Evolutionary conservation across 2,113 vertebrate genomes (phyloP), one percentile per base, ranked within the genome.

Genomic region (Odontophorus gujanensis): DNA sequence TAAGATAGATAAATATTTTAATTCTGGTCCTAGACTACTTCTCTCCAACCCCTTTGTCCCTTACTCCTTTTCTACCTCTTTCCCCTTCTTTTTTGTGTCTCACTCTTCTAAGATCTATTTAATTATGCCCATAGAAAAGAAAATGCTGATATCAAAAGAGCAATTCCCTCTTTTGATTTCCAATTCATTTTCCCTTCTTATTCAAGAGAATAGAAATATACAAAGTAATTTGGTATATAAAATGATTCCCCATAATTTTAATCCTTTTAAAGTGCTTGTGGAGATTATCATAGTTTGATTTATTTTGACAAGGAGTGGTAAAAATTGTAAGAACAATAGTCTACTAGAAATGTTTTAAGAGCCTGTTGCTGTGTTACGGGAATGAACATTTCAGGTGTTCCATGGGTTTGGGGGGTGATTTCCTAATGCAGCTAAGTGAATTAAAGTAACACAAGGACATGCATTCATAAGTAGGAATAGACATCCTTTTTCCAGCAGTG

Each of bases 151-250:
- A 97, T 96, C 94, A 94, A 97, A 98, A 96, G 81, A 97, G 94
- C 65, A 92, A 95, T 96, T 97, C 90, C 74, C 81, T 93, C 88
- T 96, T 97, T 95, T 96, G 81, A 96, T 94, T 96, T 95, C 92
- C 90, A 88, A 95, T 97, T 97, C 93, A 95, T 96, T 97, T 97
- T 69, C 89, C 90, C 47, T 65, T 94, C 83, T 97, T 86, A 87
- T 97, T 97, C 73, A 97, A 95, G 86, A 97, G 92, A 97, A 86
- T 93, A 91, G 90, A 90, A 94, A 83, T 97, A 97, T 96, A 97
- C 95, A 86, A 92, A 96, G 92, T 93, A 95, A 96, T 92, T 86
- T 83, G 51, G 77, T 96, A 94, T 95, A 95, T 96, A 97, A 97
- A 96, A 95, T 87, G 85, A 96, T 96, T 93, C 90, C 85, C 85